A percentile compares a stretch with the other conserved stretches of the same genome.
Conservation (phyloP, 2,113 vertebrate genomes). For the Poeciliopsis occidentalis region DNA sequence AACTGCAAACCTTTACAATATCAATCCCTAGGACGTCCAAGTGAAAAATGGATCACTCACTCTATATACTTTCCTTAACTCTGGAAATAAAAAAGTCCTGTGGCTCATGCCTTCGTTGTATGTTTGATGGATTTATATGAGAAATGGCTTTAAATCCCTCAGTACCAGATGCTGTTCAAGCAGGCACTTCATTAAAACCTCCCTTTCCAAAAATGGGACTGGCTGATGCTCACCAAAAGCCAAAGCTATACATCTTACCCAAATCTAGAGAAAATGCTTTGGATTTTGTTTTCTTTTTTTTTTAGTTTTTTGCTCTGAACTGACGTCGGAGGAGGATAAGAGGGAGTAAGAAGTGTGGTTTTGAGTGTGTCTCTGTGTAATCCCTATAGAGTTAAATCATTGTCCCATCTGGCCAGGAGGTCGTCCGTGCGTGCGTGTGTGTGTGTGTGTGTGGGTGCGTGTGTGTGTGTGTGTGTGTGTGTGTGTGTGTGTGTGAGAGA, state of each 20-base stretch:
- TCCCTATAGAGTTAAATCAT: slow-evolving; percentile 43
- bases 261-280: background rate
- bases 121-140: background rate
- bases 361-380: slow-evolving; percentile 31
- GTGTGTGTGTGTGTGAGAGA: slow-evolving; percentile 5
- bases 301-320: background rate
- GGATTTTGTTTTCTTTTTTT: background rate
- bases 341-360: background rate
- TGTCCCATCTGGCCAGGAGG: slow-evolving; percentile 55
- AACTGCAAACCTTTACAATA: no score
- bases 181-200: background rate
- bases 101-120: background rate
- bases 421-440: background rate
- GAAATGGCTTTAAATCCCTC: slow-evolving; percentile 6
- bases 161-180: slow-evolving; percentile 15
- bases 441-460: background rate
- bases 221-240: background rate
- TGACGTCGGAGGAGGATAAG: background rate
- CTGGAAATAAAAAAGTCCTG: background rate
- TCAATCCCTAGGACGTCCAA: background rate
- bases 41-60: background rate
- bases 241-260: background rate
- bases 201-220: background rate
- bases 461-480: background rate
- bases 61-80: background rate